phyloP scores from a whole-genome alignment of 2,888 invertebrate genomes.

The Campoplex capitator region DNA sequence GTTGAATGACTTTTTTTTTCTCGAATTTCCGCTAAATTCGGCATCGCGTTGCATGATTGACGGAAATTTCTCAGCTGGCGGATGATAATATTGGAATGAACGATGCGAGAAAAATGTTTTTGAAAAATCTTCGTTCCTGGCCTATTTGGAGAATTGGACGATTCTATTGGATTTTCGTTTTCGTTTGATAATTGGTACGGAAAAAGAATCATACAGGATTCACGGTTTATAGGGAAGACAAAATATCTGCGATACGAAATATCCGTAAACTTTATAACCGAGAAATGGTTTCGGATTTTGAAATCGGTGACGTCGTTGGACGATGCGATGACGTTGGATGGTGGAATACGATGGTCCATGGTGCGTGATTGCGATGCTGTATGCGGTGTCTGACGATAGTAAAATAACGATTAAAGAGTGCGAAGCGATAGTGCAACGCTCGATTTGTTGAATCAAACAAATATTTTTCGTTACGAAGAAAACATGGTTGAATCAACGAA shows the following conservation, averaged over 20 bases:
- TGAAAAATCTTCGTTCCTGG: slow-evolving; percentile 44
- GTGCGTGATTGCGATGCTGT: too few relatives aligned
- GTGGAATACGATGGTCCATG: too few relatives aligned
- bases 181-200: slow-evolving; percentile 27
- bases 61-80: background rate
- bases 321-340: too few relatives aligned
- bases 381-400: too few relatives aligned
- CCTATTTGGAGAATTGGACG: slow-evolving; percentile 45
- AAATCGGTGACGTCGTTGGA: too few relatives aligned
- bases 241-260: background rate
- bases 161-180: slow-evolving; percentile 33
- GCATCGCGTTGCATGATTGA: background rate
- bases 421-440: too few relatives aligned
- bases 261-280: background rate
- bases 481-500: too few relatives aligned
- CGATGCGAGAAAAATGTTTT: slow-evolving; percentile 20
- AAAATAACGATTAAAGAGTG: too few relatives aligned
- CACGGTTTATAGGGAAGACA: slow-evolving; percentile 43
- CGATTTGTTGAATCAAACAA: too few relatives aligned
- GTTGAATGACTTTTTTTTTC: slow-evolving; percentile 15
- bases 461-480: too few relatives aligned
- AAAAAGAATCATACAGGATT: background rate
- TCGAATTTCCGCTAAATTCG: background rate
- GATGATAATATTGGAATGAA: background rate
- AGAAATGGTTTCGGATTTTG: background rate